These are phyloP conservation scores for Podarcis muralis DNA, from an alignment of 2,113 vertebrate genomes.

Conservation along the genomic window DNA sequence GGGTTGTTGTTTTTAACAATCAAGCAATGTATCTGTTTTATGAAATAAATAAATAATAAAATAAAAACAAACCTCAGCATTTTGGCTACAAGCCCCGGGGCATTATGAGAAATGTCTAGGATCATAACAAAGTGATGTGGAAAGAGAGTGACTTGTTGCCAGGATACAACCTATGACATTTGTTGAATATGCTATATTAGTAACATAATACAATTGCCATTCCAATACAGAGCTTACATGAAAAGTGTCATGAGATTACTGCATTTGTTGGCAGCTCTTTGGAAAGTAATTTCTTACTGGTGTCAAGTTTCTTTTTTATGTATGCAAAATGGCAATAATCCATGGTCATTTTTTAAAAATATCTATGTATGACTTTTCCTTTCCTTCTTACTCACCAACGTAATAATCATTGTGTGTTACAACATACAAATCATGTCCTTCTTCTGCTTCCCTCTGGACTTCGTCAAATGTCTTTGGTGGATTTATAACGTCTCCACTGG, in stretches of 20 bases:
- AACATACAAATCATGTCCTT: conserved; percentile 78
- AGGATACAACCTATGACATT: background rate
- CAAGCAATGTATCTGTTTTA: too few species aligned
- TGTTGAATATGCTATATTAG: background rate
- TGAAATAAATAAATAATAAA: too few species aligned
- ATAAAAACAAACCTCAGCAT: background rate
- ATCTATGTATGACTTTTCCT: background rate
- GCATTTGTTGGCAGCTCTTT: too few species aligned
- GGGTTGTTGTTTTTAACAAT: too few species aligned
- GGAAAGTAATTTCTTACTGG: background rate
- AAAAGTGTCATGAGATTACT: background rate
- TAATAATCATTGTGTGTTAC: conserved; percentile 81
- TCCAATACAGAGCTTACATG: background rate
- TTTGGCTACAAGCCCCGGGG: conserved; percentile 14
- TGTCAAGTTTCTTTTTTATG: background rate
- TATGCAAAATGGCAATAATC: background rate
- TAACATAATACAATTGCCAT: background rate
- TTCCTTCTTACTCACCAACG: conserved; percentile 74
- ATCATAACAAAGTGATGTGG: background rate
- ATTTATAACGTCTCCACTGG: conserved; percentile 78
- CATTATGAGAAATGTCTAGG: background rate
- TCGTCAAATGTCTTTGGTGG: conserved; percentile 80
- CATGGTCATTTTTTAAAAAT: background rate
- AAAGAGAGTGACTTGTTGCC: background rate
- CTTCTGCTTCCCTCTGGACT: conserved; percentile 75